Evolutionary conservation across 2,888 invertebrate species (phyloP).

Genomic region (Himalopsyche japonica): DNA sequence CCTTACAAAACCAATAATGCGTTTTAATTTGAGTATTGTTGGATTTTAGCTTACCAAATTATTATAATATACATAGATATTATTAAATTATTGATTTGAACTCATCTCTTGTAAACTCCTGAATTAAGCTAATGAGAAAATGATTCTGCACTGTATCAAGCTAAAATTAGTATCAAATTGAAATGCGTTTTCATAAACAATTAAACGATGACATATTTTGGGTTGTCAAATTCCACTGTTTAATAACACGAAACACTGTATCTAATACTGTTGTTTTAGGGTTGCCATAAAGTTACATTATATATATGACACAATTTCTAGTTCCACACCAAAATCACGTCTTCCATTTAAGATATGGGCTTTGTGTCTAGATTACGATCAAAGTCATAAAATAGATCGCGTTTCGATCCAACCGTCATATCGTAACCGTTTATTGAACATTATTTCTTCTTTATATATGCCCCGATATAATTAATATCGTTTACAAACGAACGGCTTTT

Average conservation of each 20-base stretch:
- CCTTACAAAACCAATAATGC: too few species aligned
- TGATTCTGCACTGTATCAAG: too few species aligned
- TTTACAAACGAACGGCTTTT: background rate
- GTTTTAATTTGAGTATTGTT: too few species aligned
- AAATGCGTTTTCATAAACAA: too few species aligned
- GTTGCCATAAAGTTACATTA: background rate
- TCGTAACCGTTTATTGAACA: background rate
- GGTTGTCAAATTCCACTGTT: background rate
- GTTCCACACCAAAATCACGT: background rate
- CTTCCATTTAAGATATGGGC: background rate
- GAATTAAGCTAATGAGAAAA: too few species aligned
- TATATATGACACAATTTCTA: background rate
- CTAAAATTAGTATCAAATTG: too few species aligned
- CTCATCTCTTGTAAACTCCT: too few species aligned
- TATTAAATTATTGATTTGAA: too few species aligned
- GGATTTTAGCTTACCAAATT: too few species aligned
- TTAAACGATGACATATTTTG: background rate
- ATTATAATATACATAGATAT: too few species aligned
- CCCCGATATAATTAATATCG: background rate
- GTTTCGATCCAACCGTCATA: background rate
- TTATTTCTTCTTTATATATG: background rate
- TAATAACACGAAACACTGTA: background rate
- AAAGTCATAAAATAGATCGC: background rate
- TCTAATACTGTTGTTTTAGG: background rate
- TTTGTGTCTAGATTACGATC: background rate